A percentile compares a stretch with the other conserved stretches of the same genome.
Conservation (phyloP, 2,113 vertebrate species). For the Danionella cerebrum region DNA sequence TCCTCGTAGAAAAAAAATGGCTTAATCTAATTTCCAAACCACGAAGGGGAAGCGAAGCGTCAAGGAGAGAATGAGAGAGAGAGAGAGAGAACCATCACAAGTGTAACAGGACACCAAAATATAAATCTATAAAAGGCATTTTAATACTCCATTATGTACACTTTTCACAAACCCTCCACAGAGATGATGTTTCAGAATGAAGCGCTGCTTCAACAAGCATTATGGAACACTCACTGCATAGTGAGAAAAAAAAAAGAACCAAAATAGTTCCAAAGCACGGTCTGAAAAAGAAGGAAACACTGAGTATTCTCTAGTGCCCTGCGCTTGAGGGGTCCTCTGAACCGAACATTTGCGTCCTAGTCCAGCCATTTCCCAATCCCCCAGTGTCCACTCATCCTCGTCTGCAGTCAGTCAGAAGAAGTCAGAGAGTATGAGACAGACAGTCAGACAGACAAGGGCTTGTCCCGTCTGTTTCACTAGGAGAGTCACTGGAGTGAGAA, state of each 20-base stretch:
- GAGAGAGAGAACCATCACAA: constrained; percentile 63
- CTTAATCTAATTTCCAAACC: constrained; percentile 70
- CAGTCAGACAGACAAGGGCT: constrained; percentile 49
- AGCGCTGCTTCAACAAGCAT: constrained; percentile 62
- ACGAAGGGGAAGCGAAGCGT: constrained; percentile 58
- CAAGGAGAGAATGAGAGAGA: constrained; percentile 60
- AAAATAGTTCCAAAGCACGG: constrained; percentile 50
- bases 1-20: constrained; percentile 59
- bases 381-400: constrained; percentile 31
- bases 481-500: constrained; percentile 46
- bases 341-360: constrained; percentile 16
- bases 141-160: constrained; percentile 88
- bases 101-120: constrained; percentile 72
- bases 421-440: constrained; percentile 18
- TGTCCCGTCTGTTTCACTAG: constrained; percentile 54
- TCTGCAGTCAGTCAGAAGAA: constrained; percentile 30
- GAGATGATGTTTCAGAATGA: constrained; percentile 58
- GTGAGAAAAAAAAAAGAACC: constrained; percentile 46
- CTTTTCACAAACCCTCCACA: constrained; percentile 77
- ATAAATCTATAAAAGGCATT: constrained; percentile 76
- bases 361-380: constrained; percentile 27
- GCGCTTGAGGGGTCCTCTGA: constrained; percentile 37
- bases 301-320: constrained; percentile 59
- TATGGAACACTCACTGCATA: constrained; percentile 59
- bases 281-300: not conserved